phyloP scores from a whole-genome alignment of 1,140 invertebrate species.

The Zaprionus gabonicus region DNA sequence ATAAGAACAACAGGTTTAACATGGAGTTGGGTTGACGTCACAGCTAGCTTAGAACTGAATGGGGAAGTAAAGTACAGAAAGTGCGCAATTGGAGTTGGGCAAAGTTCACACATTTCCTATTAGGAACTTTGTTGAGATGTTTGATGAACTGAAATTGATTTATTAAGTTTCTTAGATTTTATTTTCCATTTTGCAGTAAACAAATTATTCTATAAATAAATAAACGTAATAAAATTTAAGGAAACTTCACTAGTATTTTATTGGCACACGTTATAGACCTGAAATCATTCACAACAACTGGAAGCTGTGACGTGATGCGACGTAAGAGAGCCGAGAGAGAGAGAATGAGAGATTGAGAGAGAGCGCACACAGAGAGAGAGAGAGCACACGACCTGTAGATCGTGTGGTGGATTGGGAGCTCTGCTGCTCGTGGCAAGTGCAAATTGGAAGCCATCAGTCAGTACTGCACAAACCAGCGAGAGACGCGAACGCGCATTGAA shows the following conservation, averaged over 20 bases:
- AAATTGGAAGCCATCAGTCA: constrained; percentile 60
- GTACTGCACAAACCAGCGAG: constrained; percentile 65
- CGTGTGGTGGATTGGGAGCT: constrained; percentile 37
- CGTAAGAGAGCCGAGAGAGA: constrained; percentile 3
- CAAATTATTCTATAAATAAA: not conserved
- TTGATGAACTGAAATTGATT: not conserved
- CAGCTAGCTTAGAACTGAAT: not conserved
- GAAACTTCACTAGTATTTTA: not conserved
- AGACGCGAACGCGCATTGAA: constrained; percentile 47
- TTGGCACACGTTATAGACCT: not conserved
- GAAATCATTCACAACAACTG: not conserved
- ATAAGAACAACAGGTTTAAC: constrained; percentile 13
- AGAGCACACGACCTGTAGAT: constrained; percentile 27
- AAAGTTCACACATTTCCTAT: not conserved
- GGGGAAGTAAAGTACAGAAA: not conserved
- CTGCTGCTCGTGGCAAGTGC: constrained; percentile 63
- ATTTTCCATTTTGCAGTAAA: too few relatives aligned
- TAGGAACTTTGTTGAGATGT: not conserved
- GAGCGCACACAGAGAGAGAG: not conserved
- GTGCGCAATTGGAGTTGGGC: not conserved
- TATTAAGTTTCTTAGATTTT: too few relatives aligned
- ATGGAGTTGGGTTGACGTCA: constrained; percentile 34
- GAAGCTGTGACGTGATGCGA: constrained; percentile 18
- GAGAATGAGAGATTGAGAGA: not conserved
- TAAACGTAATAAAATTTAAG: not conserved